Percentiles rank a stretch among this genome's conserved stretches.
These are phyloP conservation scores for Drosophila prolongata DNA, from an alignment of 2,888 invertebrate genomes.

Conservation along the genomic window DNA sequence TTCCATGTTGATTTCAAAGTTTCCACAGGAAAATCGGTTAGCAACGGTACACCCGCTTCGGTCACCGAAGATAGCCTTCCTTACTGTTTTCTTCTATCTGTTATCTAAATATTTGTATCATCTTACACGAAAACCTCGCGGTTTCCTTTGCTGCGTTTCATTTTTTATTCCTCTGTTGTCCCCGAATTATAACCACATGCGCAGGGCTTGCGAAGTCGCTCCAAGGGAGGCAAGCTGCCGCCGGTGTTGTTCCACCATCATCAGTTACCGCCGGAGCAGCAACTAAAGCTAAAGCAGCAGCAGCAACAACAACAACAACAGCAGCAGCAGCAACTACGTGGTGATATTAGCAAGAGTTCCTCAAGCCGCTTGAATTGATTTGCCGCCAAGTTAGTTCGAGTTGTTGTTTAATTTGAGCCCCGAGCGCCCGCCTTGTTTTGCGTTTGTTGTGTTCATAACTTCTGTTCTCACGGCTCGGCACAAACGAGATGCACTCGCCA, in stretches of 20 bases:
- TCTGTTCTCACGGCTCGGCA: constrained; percentile 15
- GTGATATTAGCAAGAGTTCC: constrained; percentile 80
- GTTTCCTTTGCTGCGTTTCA: constrained; percentile 42
- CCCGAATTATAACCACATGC: constrained; percentile 24
- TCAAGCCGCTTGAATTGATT: constrained; percentile 83
- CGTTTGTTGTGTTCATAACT: constrained; percentile 31
- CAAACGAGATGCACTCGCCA: constrained; percentile 27
- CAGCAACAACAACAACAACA: constrained; percentile 57
- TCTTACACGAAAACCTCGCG: constrained; percentile 22
- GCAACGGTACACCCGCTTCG: constrained; percentile 9
- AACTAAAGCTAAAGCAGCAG: constrained; percentile 48
- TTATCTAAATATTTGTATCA: constrained; percentile 48
- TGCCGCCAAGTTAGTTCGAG: constrained; percentile 83
- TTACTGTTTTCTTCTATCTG: constrained; percentile 53
- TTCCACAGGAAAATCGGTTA: not conserved
- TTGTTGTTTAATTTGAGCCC: constrained; percentile 59
- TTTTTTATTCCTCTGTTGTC: constrained; percentile 52
- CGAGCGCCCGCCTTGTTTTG: constrained; percentile 32
- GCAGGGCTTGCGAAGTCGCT: constrained; percentile 70
- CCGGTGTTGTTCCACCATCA: constrained; percentile 56
- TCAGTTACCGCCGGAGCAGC: constrained; percentile 46
- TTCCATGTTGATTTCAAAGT: no score
- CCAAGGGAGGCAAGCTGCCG: constrained; percentile 65
- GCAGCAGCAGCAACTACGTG: constrained; percentile 79
- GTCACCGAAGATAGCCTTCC: constrained; percentile 13